Evolutionary conservation across 2,888 invertebrate species (phyloP), one percentile per base, ranked within the genome.

Genomic region (Thymelicus acteon): DNA sequence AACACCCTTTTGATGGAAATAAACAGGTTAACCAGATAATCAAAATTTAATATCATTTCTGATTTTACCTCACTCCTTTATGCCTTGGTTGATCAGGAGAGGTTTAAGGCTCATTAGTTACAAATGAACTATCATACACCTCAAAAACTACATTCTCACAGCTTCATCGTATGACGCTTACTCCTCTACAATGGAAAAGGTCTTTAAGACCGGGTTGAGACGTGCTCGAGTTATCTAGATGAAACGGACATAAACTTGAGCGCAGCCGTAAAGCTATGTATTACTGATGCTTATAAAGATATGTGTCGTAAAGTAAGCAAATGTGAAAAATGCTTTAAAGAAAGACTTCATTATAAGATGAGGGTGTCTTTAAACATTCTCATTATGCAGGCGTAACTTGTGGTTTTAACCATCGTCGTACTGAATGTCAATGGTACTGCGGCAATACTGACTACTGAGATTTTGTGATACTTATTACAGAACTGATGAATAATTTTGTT

Each of bases 181-280:
- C 54, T 54, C 37, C 58, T 39, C 58, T 39, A 60, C 37, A 60
- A 60, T 60, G 58, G 24, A 54, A 54, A 54, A 54, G 12, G 54
- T 54, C 54, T 54, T 54, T 54, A 54, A 54, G 54, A 54, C 54
- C 19, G 54, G 37, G 13, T 24, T 57, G 40, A 54, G 44, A 40
- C 64, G 60, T 44, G 49, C 47, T 67, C 49, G 60, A 60, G 48
- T 67, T 67, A 67, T 67, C 67, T 67, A 60, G 49, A 67, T 67
- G 60, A 67, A 67, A 67, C 39, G 49, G 49, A 37, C 49, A 49
- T 67, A 67, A 67, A 67, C 37, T 60, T 60, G 49, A 60, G 19
- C 60, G 39, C 39, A 60, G n/a, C 24, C 67, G 24, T 67, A 67
- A 67, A 52, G 40, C 54, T 65, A 54, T 65, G 44, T 65, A 65